Percentiles rank a stretch among this genome's conserved stretches.
phyloP scores from a whole-genome alignment of 2,888 invertebrate genomes.

The Campoplex nolae region DNA sequence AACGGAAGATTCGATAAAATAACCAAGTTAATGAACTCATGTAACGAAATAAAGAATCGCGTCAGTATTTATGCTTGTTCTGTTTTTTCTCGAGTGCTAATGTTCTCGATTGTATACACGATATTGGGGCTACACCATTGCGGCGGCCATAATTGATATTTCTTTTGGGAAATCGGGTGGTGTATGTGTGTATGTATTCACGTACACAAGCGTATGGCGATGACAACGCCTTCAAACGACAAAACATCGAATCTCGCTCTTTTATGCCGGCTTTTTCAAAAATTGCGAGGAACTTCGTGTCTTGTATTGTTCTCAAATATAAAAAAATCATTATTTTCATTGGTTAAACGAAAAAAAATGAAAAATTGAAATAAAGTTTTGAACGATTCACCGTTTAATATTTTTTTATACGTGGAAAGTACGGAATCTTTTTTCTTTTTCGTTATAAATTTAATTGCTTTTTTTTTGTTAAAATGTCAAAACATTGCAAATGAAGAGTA shows the following conservation, averaged over 20 bases:
- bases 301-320: background rate
- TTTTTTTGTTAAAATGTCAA: conserved; percentile 1
- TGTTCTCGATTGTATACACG: conserved; percentile 47
- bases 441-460: background rate
- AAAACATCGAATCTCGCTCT: background rate
- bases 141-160: conserved; percentile 61
- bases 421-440: background rate
- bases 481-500: conserved; percentile 77
- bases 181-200: background rate
- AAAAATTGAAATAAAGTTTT: background rate
- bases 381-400: background rate
- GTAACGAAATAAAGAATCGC: conserved; percentile 16
- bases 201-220: conserved; percentile 3
- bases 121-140: conserved; percentile 46
- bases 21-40: background rate
- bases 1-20: background rate
- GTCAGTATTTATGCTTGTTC: conserved; percentile 30
- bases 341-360: background rate
- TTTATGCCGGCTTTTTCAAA: conserved; percentile 12
- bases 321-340: background rate
- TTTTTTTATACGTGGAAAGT: background rate
- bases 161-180: conserved; percentile 43
- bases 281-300: background rate
- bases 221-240: conserved; percentile 41
- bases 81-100: conserved; percentile 15